Evolutionary conservation across 2,797 vertebrate species (phyloP), one percentile per base, ranked within the genome.

Genomic region (Bradypodion ventrale): DNA sequence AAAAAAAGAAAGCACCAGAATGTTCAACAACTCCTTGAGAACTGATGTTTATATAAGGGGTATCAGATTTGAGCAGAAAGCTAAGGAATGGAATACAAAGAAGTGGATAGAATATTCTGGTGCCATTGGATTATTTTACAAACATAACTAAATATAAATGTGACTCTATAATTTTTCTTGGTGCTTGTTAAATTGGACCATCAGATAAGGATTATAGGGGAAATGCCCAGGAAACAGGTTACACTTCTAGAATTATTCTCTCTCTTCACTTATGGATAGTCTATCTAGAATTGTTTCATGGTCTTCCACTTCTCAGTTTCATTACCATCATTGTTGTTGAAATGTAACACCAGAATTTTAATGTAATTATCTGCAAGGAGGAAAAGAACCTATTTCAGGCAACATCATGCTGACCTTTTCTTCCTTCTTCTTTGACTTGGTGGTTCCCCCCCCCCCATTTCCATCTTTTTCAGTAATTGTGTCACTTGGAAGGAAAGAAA

Each of bases 311-410:
- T 91, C 66, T 6, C 83, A 78, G 81, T 87, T 84, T 90, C 82
- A 86, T 90, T 93, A 75, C 66, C 90, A 65, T 92, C 86, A 89
- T 63, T 84, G 40, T 3, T 60, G 85, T 25, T 87, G 77, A 86
- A 90, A 84, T 19, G 2, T 87, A 90, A 87, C 78, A 91, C 84
- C 84, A 82, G 85, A 85, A 89, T 83, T 88, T 29, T 70, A 94
- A 89, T 88, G 69, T 1, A 2, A 9, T 63, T 56, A 86, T 89
- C 87, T 85, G 37, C 68, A 68, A 15, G 7, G 16, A n/a, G 42
- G 35, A 37, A 62, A 86, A 89, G 83, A 56, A 23, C 44, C 1
- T 2, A 46, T 87, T 86, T 23, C 40, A 87, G 81, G 92, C 40
- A 83, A 32, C 70, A 81, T 9, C 32, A 68, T 65, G 23, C 21